Evolutionary conservation across 2,888 invertebrate genomes (phyloP), one percentile per base, ranked within the genome.

Genomic region (Drosophila hawaiiensis): DNA sequence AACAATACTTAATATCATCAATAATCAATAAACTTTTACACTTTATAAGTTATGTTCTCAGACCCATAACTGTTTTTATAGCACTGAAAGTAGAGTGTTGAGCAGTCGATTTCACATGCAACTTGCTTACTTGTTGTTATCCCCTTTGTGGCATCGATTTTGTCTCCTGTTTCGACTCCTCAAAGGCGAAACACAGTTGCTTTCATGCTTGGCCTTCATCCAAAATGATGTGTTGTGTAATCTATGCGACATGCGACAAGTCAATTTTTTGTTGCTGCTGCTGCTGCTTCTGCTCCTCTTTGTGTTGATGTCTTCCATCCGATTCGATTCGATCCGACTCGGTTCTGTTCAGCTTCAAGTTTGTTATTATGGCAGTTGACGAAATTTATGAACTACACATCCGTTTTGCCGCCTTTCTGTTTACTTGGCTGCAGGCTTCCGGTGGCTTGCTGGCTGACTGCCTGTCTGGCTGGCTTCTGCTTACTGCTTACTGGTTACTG

Each of bases 341-440:
- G 47, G 28, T 25, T 58, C 25, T 50, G 54, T 74, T 43, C 78
- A 54, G 72, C 68, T 47, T 75, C 55, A 62, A 84, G 79, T 90
- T 84, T 90, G 88, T 78, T 84, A 84, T 91, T 84, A 77, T 87
- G 83, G 85, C 91, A 80, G 83, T 91, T 90, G 78, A 84, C 91
- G 83, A 90, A 91, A 88, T 88, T 88, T 88, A 91, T 91, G 91
- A 88, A 90, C 80, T 91, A 88, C 87, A 88, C 90, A 91, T 88
- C 90, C 87, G 90, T 76, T 90, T 80, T 75, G 84, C 73, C 76
- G 83, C 80, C 71, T 71, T 82, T 64, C 85, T 88, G 85, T 87
- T 84, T 84, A 74, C 78, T 88, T 71, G 79, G 73, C 69, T 84
- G 69, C 84, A 74, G 84, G 88, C 76, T 79, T 89, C 91, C 88